These are phyloP conservation scores for Panulirus ornatus DNA, from an alignment of 1,140 invertebrate genomes.

Conservation along the genomic window DNA sequence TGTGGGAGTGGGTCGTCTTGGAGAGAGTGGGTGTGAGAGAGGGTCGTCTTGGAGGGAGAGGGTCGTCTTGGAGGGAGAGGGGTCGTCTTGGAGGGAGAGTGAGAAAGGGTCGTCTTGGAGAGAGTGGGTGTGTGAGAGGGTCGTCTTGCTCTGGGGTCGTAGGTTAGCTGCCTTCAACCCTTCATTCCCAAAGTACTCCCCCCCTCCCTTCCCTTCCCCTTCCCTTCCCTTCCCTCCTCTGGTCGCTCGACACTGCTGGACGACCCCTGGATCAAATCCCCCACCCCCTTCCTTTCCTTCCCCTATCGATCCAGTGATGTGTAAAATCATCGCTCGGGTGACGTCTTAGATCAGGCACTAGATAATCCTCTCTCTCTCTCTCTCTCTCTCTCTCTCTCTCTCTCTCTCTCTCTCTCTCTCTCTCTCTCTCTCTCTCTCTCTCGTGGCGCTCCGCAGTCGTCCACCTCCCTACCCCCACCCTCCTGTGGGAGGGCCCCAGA, in stretches of 20 bases:
- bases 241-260: background rate
- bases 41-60: background rate
- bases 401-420: slow-evolving; percentile 17
- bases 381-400: too few relatives aligned
- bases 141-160: background rate
- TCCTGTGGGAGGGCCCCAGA: too few relatives aligned
- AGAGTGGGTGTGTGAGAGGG: background rate
- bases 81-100: too few relatives aligned
- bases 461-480: too few relatives aligned
- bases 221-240: background rate
- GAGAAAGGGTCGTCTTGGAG: too few relatives aligned
- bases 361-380: too few relatives aligned
- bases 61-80: too few relatives aligned
- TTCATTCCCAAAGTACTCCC: background rate
- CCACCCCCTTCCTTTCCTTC: background rate
- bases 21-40: background rate
- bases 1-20: too few relatives aligned
- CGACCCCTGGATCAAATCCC: background rate
- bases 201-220: background rate
- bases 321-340: background rate
- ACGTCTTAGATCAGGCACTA: background rate
- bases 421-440: slow-evolving; percentile 18
- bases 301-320: background rate
- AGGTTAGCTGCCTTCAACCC: background rate
- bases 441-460: too few relatives aligned